phyloP scores from a whole-genome alignment of 1,140 invertebrate species.

The Listronotus oregonensis region DNA sequence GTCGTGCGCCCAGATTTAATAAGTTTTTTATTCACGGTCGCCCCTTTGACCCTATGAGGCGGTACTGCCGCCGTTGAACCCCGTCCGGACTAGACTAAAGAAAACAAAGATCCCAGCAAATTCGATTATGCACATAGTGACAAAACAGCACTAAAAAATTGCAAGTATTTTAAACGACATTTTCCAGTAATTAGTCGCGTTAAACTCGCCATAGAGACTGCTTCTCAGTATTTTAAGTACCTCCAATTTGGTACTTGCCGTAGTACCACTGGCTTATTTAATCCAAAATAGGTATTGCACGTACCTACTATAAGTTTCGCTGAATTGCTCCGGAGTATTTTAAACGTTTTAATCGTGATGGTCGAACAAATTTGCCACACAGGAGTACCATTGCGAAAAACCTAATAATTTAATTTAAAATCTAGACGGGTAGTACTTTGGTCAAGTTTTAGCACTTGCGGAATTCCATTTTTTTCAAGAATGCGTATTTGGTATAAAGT shows the following conservation, averaged over 20 bases:
- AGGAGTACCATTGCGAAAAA: conserved; percentile 28
- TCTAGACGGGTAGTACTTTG: conserved; percentile 32
- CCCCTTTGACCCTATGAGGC: no score
- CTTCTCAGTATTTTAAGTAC: conserved; percentile 41
- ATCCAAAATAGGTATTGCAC: conserved; percentile 40
- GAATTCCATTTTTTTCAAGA: conserved; percentile 24
- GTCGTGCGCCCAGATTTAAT: no score
- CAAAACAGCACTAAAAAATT: conserved; percentile 10
- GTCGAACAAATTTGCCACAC: conserved; percentile 40
- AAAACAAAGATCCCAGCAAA: no score
- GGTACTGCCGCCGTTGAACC: no score
- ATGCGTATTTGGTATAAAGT: background rate
- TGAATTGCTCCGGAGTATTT: conserved; percentile 35
- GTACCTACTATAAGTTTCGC: conserved; percentile 37
- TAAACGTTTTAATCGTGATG: conserved; percentile 42
- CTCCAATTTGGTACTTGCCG: conserved; percentile 35
- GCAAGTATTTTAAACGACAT: conserved; percentile 29
- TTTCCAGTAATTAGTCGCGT: conserved; percentile 32
- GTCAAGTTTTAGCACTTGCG: conserved; percentile 30
- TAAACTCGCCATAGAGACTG: conserved; percentile 38
- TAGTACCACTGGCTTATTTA: conserved; percentile 29
- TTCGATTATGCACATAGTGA: no score
- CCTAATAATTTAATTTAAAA: conserved; percentile 44
- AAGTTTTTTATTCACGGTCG: no score
- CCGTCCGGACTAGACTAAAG: no score